Evolutionary conservation across 1,140 invertebrate species (phyloP), one percentile per base, ranked within the genome.

Genomic region (Drosophila takahashii): DNA sequence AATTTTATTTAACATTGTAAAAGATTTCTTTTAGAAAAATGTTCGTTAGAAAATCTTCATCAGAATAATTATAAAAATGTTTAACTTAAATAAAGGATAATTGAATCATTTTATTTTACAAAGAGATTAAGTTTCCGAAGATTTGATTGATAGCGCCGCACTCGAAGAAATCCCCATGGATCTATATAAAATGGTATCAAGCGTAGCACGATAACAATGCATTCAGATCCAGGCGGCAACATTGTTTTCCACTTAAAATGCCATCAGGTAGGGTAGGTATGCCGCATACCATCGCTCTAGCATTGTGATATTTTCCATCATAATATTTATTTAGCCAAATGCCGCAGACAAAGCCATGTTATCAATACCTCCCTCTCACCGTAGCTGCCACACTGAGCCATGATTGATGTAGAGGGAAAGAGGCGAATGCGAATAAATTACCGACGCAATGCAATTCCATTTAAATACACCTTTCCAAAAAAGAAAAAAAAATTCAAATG

Each of bases 221-320:
- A 61, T 37, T 41, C 52, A 48, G 48, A 61, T 61, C 36, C 56
- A 41, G 54, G 44, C 27, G 16, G 48, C 45, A 71, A 81, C 75
- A 83, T 79, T 84, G 65, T 84, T 83, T 84, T 83, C 52, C 71
- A 79, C 80, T 83, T 84, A 79, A 81, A 64, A 66, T 45, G 67
- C 67, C 79, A 81, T 61, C 59, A 51, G 61, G 32, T 34, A 56
- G 26, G 15, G 41, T n/a, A n/a, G n/a, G n/a, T n/a, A n/a, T n/a
- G n/a, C 10, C 13, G 2, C 22, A 15, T 26, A 15, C 13, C 34
- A 10, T 3, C 26, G 47, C 9, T 15, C 9, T 15, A 36, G n/a
- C 22, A 22, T 8, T 60, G n/a, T 42, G 26, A 48, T 52, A 72
- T 37, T 36, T 54, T 70, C 39, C 53, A 58, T 58, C 36, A 59